These are phyloP conservation scores for Pontoporia blainvillei DNA, from an alignment of 2,113 vertebrate genomes.

Conservation along the genomic window DNA sequence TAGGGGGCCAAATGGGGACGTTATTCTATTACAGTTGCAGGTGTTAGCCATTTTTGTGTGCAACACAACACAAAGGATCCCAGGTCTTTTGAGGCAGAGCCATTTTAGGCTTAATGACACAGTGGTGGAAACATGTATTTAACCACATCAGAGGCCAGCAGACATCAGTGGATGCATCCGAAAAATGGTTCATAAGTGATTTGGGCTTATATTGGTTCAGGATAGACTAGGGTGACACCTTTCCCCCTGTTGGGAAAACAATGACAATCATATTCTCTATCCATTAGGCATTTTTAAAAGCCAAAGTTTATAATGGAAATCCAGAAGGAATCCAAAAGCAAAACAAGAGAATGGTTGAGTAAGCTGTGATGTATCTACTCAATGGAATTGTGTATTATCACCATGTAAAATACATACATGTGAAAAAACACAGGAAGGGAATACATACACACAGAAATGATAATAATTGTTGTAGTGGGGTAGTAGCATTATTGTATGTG, in stretches of 20 bases:
- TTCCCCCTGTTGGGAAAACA: neutral
- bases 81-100: conserved; percentile 7
- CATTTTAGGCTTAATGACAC: neutral
- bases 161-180: neutral
- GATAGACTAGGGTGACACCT: neutral
- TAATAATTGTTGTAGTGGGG: neutral
- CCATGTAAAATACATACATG: neutral
- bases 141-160: neutral
- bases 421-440: neutral
- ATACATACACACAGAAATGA: neutral
- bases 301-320: neutral
- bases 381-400: neutral
- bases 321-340: neutral
- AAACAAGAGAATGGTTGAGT: conserved; percentile 13
- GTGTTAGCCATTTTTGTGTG: neutral
- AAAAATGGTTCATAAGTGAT: neutral
- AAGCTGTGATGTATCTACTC: neutral
- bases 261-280: neutral
- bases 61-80: neutral
- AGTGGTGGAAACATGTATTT: neutral
- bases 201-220: neutral
- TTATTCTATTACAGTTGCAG: conserved; percentile 25
- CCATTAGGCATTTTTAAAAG: neutral
- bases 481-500: neutral
- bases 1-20: neutral